Percentiles rank a stretch among this genome's conserved stretches.
Conservation (phyloP, 2,888 invertebrate genomes). For the Nipponacmea schrenckii region DNA sequence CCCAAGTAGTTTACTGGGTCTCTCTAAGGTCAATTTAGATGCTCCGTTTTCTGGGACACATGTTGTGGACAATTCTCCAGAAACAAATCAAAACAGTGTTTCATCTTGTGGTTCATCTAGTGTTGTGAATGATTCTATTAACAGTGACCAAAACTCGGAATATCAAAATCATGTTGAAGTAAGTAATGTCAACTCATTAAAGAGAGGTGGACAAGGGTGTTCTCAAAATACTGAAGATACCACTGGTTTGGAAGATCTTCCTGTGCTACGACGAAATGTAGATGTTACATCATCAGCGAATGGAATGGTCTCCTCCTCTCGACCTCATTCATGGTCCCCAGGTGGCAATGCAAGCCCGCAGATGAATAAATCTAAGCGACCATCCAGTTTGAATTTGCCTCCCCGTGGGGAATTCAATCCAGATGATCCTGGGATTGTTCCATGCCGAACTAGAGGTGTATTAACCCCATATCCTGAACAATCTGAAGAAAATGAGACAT, state of each 20-base stretch:
- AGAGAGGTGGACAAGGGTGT: too few species aligned
- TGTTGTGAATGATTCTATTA: neutral
- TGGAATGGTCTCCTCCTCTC: slow-evolving; percentile 11
- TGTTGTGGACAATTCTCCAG: neutral
- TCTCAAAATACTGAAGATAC: neutral
- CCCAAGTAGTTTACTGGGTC: slow-evolving; percentile 54
- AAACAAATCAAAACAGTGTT: neutral
- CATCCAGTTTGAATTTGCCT: slow-evolving; percentile 65
- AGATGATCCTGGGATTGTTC: neutral
- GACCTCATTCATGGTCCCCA: slow-evolving; percentile 52
- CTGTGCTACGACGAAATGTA: slow-evolving; percentile 30
- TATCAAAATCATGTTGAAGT: neutral
- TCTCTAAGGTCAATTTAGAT: slow-evolving; percentile 49
- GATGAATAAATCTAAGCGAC: slow-evolving; percentile 54
- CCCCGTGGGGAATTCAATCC: slow-evolving; percentile 45
- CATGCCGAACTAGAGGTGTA: neutral
- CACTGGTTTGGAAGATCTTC: slow-evolving; percentile 7
- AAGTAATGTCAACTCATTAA: too few species aligned
- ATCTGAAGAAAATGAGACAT: neutral
- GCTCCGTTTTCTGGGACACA: slow-evolving; percentile 26
- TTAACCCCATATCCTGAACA: slow-evolving; percentile 2
- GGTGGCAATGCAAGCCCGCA: slow-evolving; percentile 16
- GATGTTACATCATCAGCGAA: neutral
- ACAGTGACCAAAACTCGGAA: neutral
- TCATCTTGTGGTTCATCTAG: neutral